phyloP scores from a whole-genome alignment of 2,797 vertebrate species.

The Sebastes oblongus region DNA sequence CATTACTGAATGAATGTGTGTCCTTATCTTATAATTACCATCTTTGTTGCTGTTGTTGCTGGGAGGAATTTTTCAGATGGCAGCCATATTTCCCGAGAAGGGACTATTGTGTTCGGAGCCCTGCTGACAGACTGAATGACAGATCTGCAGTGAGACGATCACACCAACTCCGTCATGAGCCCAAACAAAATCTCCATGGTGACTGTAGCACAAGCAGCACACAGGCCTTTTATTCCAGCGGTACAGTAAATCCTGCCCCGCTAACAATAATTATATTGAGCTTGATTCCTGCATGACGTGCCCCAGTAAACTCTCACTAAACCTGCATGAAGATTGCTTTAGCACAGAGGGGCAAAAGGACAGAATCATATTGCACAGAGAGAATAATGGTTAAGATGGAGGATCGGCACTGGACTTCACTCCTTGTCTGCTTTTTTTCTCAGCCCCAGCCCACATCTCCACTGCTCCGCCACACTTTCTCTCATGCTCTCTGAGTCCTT shows the following conservation, averaged over 20 bases:
- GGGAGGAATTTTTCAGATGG: slow-evolving; percentile 54
- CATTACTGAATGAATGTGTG: slow-evolving; percentile 9
- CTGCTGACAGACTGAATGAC: slow-evolving; percentile 64
- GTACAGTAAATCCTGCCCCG: slow-evolving; percentile 13
- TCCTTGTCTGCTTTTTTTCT: neutral
- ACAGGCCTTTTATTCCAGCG: slow-evolving; percentile 6
- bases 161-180: slow-evolving; percentile 52
- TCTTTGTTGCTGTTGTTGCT: slow-evolving; percentile 51
- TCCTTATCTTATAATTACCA: slow-evolving; percentile 59
- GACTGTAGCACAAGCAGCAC: slow-evolving; percentile 45
- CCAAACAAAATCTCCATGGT: slow-evolving; percentile 71
- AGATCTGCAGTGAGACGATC: slow-evolving; percentile 63
- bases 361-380: neutral
- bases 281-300: neutral
- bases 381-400: neutral
- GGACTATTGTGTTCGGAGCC: slow-evolving; percentile 60
- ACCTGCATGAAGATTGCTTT: neutral
- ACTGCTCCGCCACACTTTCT: neutral
- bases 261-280: neutral
- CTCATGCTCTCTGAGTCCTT: neutral
- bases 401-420: neutral
- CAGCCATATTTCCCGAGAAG: slow-evolving; percentile 54
- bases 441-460: neutral
- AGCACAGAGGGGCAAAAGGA: neutral
- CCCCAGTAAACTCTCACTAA: slow-evolving; percentile 16